These are phyloP conservation scores for Eristalis arbustorum DNA, from an alignment of 2,888 invertebrate genomes.

Conservation along the genomic window DNA sequence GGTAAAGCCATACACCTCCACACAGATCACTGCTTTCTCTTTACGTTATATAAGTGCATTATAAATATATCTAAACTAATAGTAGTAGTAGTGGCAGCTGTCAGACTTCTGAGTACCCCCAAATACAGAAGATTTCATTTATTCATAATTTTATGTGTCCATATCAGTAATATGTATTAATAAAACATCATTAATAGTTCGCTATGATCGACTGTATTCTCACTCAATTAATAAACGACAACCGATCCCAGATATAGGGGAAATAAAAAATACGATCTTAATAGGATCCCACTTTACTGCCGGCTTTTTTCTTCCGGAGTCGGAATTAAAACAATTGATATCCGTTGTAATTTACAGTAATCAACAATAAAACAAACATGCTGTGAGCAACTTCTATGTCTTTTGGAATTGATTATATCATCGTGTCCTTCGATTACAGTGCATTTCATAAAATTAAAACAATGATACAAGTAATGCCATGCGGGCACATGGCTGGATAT, in stretches of 20 bases:
- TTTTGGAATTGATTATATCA: slow-evolving; percentile 57
- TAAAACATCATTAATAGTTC: slow-evolving; percentile 74
- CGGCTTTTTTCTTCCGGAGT: slow-evolving; percentile 58
- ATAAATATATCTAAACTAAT: too few species aligned
- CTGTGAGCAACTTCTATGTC: slow-evolving; percentile 39
- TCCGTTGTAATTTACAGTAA: slow-evolving; percentile 56
- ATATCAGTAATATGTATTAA: not conserved
- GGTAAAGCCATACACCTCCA: too few species aligned
- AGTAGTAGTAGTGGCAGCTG: too few species aligned
- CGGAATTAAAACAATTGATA: slow-evolving; percentile 64
- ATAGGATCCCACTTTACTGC: slow-evolving; percentile 14
- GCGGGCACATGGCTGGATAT: slow-evolving; percentile 18
- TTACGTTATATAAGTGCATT: too few species aligned
- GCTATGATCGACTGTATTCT: slow-evolving; percentile 79
- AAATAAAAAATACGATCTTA: slow-evolving; percentile 39
- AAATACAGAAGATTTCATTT: too few species aligned
- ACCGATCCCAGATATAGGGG: slow-evolving; percentile 64
- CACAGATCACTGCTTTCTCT: too few species aligned
- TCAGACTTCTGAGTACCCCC: too few species aligned
- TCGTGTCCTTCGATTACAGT: slow-evolving; percentile 39
- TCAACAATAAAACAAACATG: not conserved
- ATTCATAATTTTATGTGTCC: too few species aligned
- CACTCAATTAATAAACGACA: slow-evolving; percentile 76
- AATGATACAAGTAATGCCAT: slow-evolving; percentile 22
- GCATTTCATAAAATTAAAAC: slow-evolving; percentile 46